Conservation (phyloP, 2,797 vertebrate species). For the Mustela erminea region DNA sequence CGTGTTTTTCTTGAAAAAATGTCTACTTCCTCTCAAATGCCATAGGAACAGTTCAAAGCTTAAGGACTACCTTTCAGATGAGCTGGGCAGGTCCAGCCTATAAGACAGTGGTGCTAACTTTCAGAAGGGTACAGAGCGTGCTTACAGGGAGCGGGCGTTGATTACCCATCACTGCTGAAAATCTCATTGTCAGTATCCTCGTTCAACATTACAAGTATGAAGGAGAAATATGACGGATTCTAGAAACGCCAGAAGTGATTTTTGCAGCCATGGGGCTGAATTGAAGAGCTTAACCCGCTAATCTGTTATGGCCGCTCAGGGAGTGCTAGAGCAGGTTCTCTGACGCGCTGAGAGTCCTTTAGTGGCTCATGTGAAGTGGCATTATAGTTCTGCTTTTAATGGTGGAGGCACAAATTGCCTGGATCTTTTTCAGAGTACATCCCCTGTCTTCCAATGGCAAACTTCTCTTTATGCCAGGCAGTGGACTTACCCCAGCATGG, state of each 20-base stretch:
- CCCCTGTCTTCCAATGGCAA: conserved; percentile 70
- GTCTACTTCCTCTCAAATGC: not conserved
- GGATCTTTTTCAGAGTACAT: conserved; percentile 10
- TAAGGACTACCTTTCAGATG: not conserved
- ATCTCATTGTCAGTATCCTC: not conserved
- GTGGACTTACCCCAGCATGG: conserved; percentile 84
- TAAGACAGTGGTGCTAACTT: not conserved
- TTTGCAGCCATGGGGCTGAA: conserved; percentile 50
- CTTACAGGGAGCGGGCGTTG: not conserved
- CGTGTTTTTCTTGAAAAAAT: not conserved
- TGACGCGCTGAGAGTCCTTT: not conserved
- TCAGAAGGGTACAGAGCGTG: not conserved
- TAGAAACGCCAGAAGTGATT: conserved; percentile 8
- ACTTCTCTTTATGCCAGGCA: conserved; percentile 78
- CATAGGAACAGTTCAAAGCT: not conserved
- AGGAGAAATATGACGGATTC: conserved; percentile 39
- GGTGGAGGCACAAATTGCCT: conserved; percentile 45
- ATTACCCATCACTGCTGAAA: not conserved
- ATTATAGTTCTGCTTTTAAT: conserved; percentile 45
- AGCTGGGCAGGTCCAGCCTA: not conserved
- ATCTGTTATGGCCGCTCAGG: conserved; percentile 43
- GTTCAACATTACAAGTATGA: not conserved
- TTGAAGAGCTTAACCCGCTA: conserved; percentile 70
- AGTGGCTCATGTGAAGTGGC: not conserved
- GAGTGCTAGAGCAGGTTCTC: conserved; percentile 51